Evolutionary conservation across 2,113 vertebrate species (phyloP), one percentile per base, ranked within the genome.

Genomic region (Fregata magnificens): DNA sequence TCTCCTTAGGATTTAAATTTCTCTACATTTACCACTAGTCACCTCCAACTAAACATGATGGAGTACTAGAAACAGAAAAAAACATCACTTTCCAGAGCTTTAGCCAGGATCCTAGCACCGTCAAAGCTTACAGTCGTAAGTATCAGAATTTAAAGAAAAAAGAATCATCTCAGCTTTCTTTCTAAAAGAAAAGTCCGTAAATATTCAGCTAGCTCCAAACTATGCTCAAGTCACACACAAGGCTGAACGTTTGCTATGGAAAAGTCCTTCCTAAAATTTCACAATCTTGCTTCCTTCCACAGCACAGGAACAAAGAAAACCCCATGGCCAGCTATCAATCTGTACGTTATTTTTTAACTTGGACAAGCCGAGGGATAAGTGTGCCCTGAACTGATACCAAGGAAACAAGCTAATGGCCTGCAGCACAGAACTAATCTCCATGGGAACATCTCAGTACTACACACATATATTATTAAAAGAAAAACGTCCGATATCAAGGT

Each of bases 391-490:
- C 86, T 73, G 95, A 83, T 92, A 92, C 94, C 93, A 91, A 95
- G 91, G 93, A 95, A 95, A 97, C 89, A 88, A 95, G 91, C 69
- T 91, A 94, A 95, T 81, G 91, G 90, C 67, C 90, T 88, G 86
- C 92, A 97, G 94, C 82, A 92, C 59, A 80, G 82, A 83, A 70
- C 78, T 88, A 32, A 95, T 96, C 93, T 94, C 95, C 92, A 97
- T 92, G 88, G 94, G 95, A 94, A 95, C 94, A 90, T 79, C 80
- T 93, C 92, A 67, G 67, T 29, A 71, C n/a, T 63, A 84, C 45
- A 91, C 86, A 91, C 72, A 86, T 81, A 53, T 58, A 92, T 94
- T 95, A 96, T 88, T 94, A 81, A 96, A 94, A 81, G 90, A 92
- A 86, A 95, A 93, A 52, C 26, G 83, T 84, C 90, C 82, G 80